A percentile compares a stretch with the other conserved stretches of the same genome.
Evolutionary conservation across 2,797 vertebrate genomes (phyloP).

Genomic region (Gephyroberyx darwinii): DNA sequence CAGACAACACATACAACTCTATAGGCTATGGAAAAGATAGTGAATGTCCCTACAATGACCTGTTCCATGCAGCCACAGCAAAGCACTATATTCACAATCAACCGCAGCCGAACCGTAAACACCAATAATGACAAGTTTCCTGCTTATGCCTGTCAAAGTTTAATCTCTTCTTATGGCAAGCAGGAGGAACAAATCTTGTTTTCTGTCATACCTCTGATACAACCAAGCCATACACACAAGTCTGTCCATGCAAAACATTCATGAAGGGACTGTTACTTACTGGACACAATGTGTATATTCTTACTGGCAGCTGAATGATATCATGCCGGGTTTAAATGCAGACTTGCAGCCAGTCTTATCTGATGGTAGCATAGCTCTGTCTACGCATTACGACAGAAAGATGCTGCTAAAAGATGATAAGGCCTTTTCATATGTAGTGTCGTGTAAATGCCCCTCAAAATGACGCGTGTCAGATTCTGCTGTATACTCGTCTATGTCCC

Average conservation of each 20-base stretch:
- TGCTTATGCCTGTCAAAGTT: conserved; percentile 37
- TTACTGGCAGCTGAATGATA: conserved; percentile 59
- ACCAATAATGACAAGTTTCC: conserved; percentile 25
- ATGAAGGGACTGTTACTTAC: conserved; percentile 43
- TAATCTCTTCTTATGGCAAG: conserved; percentile 54
- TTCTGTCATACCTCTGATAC: conserved; percentile 39
- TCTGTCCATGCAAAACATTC: conserved; percentile 40
- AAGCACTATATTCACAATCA: conserved; percentile 28
- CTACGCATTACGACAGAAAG: conserved; percentile 81
- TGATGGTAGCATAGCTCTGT: conserved; percentile 79
- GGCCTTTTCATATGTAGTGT: conserved; percentile 25
- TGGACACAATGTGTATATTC: conserved; percentile 63
- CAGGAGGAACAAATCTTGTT: conserved; percentile 32
- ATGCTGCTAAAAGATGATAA: conserved; percentile 76
- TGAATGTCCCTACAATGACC: conserved; percentile 29
- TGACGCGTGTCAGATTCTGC: conserved; percentile 25
- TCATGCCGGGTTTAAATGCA: conserved; percentile 65
- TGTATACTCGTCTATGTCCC: conserved; percentile 26
- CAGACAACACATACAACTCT: conserved; percentile 35
- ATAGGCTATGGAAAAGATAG: conserved; percentile 22
- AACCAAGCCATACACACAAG: conserved; percentile 35
- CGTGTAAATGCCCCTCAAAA: conserved; percentile 31
- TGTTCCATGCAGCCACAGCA: conserved; percentile 14
- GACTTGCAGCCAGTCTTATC: conserved; percentile 84
- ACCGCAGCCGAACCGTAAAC: conserved; percentile 12